Conservation (phyloP, 35 echinoderm and acorn worm genomes). For the Holothuria glaberrima region DNA sequence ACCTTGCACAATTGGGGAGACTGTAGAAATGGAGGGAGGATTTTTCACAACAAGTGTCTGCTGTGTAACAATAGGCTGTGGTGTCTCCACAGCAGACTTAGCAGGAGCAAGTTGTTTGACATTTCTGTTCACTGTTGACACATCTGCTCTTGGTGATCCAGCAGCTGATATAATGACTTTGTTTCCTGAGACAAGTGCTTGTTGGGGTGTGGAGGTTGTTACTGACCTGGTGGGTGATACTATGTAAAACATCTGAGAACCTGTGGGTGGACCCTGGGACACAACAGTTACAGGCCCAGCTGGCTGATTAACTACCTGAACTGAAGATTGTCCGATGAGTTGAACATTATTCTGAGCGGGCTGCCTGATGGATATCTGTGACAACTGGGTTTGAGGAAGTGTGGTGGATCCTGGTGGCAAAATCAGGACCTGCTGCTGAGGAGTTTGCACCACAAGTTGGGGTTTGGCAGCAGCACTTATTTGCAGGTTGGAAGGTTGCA, state of each 20-base stretch:
- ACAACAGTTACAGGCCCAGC: conserved; percentile 46
- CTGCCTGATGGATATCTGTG: conserved; percentile 50
- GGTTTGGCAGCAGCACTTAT: conserved; percentile 5
- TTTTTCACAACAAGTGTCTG: conserved; percentile 18
- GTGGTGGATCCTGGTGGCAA: conserved; percentile 33
- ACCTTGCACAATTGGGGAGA: neutral
- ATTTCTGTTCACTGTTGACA: neutral
- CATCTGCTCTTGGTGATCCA: neutral
- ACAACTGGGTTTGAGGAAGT: conserved; percentile 41
- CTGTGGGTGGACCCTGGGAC: conserved; percentile 25
- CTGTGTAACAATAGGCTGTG: neutral
- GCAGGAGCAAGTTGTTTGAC: neutral
- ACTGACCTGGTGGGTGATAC: conserved; percentile 49
- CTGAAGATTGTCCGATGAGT: conserved; percentile 15
- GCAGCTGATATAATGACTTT: conserved; percentile 43
- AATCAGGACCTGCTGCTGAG: conserved; percentile 49
- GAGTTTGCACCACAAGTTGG: conserved; percentile 24
- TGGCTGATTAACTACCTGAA: conserved; percentile 40
- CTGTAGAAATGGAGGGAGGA: neutral
- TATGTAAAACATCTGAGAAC: conserved; percentile 51
- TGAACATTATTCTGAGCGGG: conserved; percentile 47
- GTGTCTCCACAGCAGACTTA: neutral
- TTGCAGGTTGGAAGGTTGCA: conserved; percentile 18
- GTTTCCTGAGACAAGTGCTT: conserved; percentile 31
- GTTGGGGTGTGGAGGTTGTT: conserved; percentile 3